Evolutionary conservation across 2,113 vertebrate species (phyloP), one percentile per base, ranked within the genome.

Genomic region (Cryptomyrus ogoouensis): DNA sequence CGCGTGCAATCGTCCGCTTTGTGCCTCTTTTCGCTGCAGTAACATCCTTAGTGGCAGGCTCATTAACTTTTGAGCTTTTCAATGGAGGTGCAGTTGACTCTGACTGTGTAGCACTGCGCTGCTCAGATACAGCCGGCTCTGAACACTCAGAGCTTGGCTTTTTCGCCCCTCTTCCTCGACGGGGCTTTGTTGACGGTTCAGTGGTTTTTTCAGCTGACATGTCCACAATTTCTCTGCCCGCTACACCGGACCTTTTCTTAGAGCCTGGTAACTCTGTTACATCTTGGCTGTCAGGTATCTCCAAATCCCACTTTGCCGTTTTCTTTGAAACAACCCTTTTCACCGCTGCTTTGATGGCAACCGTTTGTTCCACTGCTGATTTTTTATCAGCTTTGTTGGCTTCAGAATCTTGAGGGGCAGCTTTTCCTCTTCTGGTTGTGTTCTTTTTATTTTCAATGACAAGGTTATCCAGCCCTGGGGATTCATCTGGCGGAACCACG

Each of bases 141-240:
- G 66, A 24, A 8, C 49, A 47, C 19, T 74, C 24, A 3, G 70
- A 88, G 6, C n/a, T 35, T 62, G 56, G 31, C 91, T 95, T 94
- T 83, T 92, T 96, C 9, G 89, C 91, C 0, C 89, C 8, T 93
- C 94, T 93, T 35, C 94, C 95, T 91, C 91, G 93, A 35, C 93
- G 74, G 15, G 90, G 89, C 93, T 92, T 95, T 6, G 92, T 88
- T 77, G 70, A 47, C 27, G 17, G 44, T 58, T 89, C 83, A 8
- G 24, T 13, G 1, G 19, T 92, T 0, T 35, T 70, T 74, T 94
- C 56, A 21, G 12, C 80, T 1, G 27, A 21, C 6, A 39, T 21
- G 5, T 49, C 49, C 15, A 27, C 13, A 1, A 90, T 77, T n/a
- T 83, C 42, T 10, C 44, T 88, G 4, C 42, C 49, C 1, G 0